Base-by-base conservation (phyloP, 1,140 invertebrate species). In the Scylla paramamosain region DNA sequence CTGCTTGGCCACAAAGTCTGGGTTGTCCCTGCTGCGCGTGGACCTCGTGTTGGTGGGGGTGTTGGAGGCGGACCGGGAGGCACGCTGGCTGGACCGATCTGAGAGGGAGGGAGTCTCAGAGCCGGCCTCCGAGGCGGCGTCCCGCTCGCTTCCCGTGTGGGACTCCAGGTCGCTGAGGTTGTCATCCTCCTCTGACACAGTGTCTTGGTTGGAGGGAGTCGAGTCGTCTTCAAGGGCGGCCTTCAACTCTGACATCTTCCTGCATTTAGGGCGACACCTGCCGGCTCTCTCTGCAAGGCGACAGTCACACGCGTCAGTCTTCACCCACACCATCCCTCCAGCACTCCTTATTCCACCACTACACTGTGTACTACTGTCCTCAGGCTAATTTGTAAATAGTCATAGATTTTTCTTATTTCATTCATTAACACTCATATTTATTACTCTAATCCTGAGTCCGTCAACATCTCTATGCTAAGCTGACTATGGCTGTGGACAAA, bases 1-100 rank as follows among this genome's bases (percentile, higher is more conserved):
- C 48, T 96, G 96, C 48, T 96, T 96, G 45, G 96, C 96, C 29
- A 95, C 96, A 86, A 96, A 96, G 16, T 96, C 96, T n/a, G 96
- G 96, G 52, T 96, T 96, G 48, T 95, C 93, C 90, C 89, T 86
- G 31, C 95, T 95, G 52, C 96, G 87, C 8, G 96, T 96, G 28
- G 95, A 95, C 92, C 95, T 94, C 0, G 94, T 95, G 31, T 92
- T 95, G n/a, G 94, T 95, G 16, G 94, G 94, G 0, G 94, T 95
- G 59, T 95, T 95, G 31, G 94, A 95, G 0, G 94, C 59, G 7
- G 94, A 95, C 14, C 91, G 46, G 25, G 83, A 88, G 25, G 67
- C 87, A 16, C 94, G 94, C 29, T 28, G 91, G 52, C 91, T 92
- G 25, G 94, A 95, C 20, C 77, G 86, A 32, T 95, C 94, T 6